Percentiles rank a stretch among this genome's conserved stretches.
Conservation (phyloP, 1,140 invertebrate genomes). For the Sminthurides bifidus region DNA sequence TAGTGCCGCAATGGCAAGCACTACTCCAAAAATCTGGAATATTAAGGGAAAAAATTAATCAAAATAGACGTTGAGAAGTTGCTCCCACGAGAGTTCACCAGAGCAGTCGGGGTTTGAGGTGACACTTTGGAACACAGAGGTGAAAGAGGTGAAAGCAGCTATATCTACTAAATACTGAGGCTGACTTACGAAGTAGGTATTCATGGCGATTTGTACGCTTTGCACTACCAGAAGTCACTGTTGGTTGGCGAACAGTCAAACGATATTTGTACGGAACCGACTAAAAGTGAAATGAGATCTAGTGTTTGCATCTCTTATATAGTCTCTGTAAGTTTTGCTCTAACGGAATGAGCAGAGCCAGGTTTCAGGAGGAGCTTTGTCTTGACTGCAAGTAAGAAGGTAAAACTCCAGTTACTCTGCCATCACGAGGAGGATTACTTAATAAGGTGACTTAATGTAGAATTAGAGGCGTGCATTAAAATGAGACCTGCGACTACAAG, state of each 20-base stretch:
- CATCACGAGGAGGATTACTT: no score
- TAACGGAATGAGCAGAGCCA: no score
- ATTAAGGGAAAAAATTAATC: neutral
- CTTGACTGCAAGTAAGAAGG: no score
- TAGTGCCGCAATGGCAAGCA: neutral
- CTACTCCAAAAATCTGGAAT: conserved; percentile 3
- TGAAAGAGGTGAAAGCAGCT: neutral
- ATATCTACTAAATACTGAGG: neutral
- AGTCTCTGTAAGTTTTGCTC: conserved; percentile 2
- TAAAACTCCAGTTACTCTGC: no score
- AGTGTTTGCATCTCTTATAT: conserved; percentile 16
- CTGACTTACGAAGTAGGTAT: conserved; percentile 16
- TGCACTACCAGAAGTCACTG: neutral
- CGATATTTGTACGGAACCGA: neutral
- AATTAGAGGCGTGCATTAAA: no score
- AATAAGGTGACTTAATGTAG: no score
- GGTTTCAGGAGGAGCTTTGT: no score
- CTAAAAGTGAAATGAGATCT: conserved; percentile 22
- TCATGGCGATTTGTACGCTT: conserved; percentile 7
- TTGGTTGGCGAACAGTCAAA: neutral
- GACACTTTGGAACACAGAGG: neutral
- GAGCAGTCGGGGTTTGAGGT: neutral
- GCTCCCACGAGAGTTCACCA: neutral
- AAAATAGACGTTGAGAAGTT: no score
- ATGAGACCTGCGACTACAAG: no score